Evolutionary conservation across 1,140 invertebrate species (phyloP), one percentile per base, ranked within the genome.

Genomic region (Caerostris darwini): DNA sequence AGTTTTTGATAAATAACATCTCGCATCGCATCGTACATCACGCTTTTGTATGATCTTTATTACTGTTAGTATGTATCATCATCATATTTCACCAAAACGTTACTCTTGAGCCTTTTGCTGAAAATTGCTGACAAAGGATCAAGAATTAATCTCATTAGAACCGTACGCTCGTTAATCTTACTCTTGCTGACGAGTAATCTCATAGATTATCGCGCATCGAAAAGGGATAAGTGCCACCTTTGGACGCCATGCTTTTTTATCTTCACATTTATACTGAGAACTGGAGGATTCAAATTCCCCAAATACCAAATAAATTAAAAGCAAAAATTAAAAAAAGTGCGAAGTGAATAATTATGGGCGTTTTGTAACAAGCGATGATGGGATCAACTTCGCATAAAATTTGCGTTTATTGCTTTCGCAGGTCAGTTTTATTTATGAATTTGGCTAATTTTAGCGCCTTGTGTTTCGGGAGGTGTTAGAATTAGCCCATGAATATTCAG

Each of bases 121-220:
- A 92, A 92, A 92, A 85, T 92, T 83, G 90, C 90, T 92, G 90
- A 92, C 90, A 92, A 92, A 92, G 81, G 90, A 81, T 92, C 58
- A 61, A 56, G 90, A 85, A 92, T 92, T 92, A 92, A 92, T 92
- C 90, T 92, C 71, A 92, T 92, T 92, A 92, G 58, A 91, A 77
- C 81, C 59, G 81, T 67, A 56, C 71, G 71, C 19, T 77, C 71
- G 71, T 77, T 77, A 77, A 77, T 92, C 90, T 92, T 92, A 57
- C 34, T 77, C 71, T 50, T 77, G 71, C 71, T 85, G 77, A 54
- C 58, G 34, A 64, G 81, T 92, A 92, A 92, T 92, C 81, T 81
- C 81, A 56, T 34, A 85, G 82, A 92, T 92, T 92, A 92, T 92
- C 81, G 58, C 85, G 34, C 34, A 77, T 77, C 71, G 71, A 50